phyloP scores from a whole-genome alignment of 1,140 invertebrate genomes.

The Mylabris phalerata region DNA sequence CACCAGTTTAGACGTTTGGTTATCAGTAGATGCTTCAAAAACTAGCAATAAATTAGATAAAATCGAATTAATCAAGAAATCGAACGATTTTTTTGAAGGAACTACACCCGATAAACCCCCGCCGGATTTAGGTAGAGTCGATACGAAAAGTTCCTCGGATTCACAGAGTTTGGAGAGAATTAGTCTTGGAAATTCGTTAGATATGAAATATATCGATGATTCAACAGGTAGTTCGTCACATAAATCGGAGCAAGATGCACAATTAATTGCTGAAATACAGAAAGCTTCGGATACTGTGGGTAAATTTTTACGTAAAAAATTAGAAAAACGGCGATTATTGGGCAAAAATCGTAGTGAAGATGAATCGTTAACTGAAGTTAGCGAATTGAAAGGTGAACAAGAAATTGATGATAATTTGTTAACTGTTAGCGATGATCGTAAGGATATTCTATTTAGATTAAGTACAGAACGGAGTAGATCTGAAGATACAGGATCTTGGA shows the following conservation, averaged over 20 bases:
- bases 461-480: constrained; percentile 47
- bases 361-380: constrained; percentile 57
- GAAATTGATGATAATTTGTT: constrained; percentile 30
- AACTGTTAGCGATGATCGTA: constrained; percentile 38
- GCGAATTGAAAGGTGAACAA: constrained; percentile 46
- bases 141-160: constrained; percentile 38
- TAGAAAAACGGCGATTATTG: constrained; percentile 39
- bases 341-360: constrained; percentile 50
- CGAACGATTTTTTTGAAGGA: constrained; percentile 41
- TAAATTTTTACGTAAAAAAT: constrained; percentile 35
- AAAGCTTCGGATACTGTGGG: constrained; percentile 36
- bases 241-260: constrained; percentile 37
- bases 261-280: constrained; percentile 37
- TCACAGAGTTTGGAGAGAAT: constrained; percentile 37
- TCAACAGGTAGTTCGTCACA: constrained; percentile 38
- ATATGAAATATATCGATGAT: constrained; percentile 42
- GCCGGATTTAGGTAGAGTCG: constrained; percentile 32
- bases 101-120: constrained; percentile 31
- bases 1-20: constrained; percentile 44
- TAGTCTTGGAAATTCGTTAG: constrained; percentile 40
- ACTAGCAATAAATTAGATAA: constrained; percentile 39
- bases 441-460: constrained; percentile 42
- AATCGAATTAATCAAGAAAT: constrained; percentile 39
- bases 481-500: constrained; percentile 55
- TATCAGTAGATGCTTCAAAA: constrained; percentile 38